Evolutionary conservation across 1,140 invertebrate species (phyloP).

Genomic region (Drosophila pallidifrons): DNA sequence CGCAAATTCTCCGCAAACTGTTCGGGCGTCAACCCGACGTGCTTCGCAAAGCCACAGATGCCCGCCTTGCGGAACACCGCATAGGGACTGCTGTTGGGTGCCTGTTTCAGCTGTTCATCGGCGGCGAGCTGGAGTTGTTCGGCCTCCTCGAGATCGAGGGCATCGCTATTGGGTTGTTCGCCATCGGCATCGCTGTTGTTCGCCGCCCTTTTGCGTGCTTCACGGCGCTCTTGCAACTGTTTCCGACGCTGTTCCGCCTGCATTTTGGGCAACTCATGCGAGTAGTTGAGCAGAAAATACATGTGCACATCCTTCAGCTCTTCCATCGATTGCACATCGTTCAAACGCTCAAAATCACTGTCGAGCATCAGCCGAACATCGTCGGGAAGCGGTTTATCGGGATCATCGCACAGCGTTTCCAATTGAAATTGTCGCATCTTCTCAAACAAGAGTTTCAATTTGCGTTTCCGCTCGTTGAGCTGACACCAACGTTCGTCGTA

Average conservation of each 20-base stretch:
- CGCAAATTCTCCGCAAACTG: slow-evolving; percentile 98
- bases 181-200: slow-evolving; percentile 75
- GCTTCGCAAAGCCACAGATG: slow-evolving; percentile 94
- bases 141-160: slow-evolving; percentile 84
- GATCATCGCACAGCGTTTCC: slow-evolving; percentile 93
- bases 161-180: slow-evolving; percentile 68
- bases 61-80: slow-evolving; percentile 93
- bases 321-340: slow-evolving; percentile 93
- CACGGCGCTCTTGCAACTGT: slow-evolving; percentile 87
- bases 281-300: slow-evolving; percentile 97
- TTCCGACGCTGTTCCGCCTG: slow-evolving; percentile 89
- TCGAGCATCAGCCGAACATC: slow-evolving; percentile 93
- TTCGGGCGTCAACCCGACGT: slow-evolving; percentile 97
- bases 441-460: slow-evolving; percentile 92
- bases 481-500: slow-evolving; percentile 99
- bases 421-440: slow-evolving; percentile 97
- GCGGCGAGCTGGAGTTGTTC: slow-evolving; percentile 87
- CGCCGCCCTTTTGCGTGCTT: slow-evolving; percentile 86
- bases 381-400: slow-evolving; percentile 93
- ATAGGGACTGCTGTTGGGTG: slow-evolving; percentile 94
- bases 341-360: slow-evolving; percentile 93
- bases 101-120: slow-evolving; percentile 91
- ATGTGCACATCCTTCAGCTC: slow-evolving; percentile 96
- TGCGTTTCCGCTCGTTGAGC: slow-evolving; percentile 93
- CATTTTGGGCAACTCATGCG: slow-evolving; percentile 94